phyloP scores from a whole-genome alignment of 2,113 vertebrate species.

The Lycaon pictus region DNA sequence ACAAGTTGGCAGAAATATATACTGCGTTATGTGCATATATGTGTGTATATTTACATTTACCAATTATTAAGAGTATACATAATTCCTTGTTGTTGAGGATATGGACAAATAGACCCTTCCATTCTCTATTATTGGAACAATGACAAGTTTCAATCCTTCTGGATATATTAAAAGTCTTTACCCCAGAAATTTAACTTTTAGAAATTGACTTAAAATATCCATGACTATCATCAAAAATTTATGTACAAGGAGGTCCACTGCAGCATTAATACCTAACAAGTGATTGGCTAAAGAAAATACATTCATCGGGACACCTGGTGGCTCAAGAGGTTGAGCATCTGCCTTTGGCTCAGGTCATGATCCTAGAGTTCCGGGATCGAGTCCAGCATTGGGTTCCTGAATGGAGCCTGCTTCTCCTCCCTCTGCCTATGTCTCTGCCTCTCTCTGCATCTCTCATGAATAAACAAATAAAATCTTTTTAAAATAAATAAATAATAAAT shows the following conservation, averaged over 20 bases:
- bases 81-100: neutral
- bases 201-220: slow-evolving; percentile 9
- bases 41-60: neutral
- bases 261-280: slow-evolving; percentile 3
- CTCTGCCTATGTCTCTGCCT: no score
- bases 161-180: slow-evolving; percentile 36
- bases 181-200: slow-evolving; percentile 50
- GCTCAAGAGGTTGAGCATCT: no score
- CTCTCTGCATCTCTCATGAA: no score
- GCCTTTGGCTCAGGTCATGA: no score
- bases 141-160: slow-evolving; percentile 47
- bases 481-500: no score
- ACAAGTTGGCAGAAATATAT: neutral
- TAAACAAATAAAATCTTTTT: no score
- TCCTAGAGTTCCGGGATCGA: no score
- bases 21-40: neutral
- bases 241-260: neutral
- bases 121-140: neutral
- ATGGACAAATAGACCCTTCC: slow-evolving; percentile 8
- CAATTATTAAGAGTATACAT: neutral
- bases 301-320: no score
- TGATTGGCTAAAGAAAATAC: neutral
- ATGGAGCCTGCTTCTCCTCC: no score
- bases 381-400: no score
- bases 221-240: neutral